Evolutionary conservation across 2,888 invertebrate genomes (phyloP).

Genomic region (Fissipunctia ypsillon): DNA sequence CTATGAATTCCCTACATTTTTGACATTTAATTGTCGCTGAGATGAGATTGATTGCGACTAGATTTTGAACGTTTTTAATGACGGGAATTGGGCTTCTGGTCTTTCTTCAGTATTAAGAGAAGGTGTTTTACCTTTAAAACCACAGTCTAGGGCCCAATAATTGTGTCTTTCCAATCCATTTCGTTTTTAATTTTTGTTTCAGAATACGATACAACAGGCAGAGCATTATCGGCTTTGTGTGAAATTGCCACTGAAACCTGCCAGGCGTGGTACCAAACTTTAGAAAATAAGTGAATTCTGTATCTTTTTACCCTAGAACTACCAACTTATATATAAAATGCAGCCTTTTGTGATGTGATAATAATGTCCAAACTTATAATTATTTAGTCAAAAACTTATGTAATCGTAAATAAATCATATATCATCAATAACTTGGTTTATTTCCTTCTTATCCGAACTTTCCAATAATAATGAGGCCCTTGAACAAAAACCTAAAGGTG

Average conservation of each 20-base stretch:
- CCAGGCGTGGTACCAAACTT: slow-evolving; percentile 93
- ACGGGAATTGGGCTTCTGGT: too few species aligned
- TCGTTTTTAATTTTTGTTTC: slow-evolving; percentile 68
- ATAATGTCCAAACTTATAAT: slow-evolving; percentile 13
- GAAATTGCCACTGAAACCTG: slow-evolving; percentile 96
- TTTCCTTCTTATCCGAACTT: neutral
- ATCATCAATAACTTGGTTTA: slow-evolving; percentile 8
- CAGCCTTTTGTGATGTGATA: slow-evolving; percentile 55
- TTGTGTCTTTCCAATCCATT: neutral
- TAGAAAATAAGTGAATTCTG: slow-evolving; percentile 78
- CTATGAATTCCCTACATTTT: too few species aligned
- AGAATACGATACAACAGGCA: slow-evolving; percentile 93
- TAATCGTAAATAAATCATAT: slow-evolving; percentile 45
- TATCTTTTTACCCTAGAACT: accelerated
- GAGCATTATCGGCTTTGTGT: slow-evolving; percentile 94
- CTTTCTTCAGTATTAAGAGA: too few species aligned
- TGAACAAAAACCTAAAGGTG: neutral
- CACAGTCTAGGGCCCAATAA: neutral
- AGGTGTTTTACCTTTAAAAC: too few species aligned
- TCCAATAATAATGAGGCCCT: neutral
- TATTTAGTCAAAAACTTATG: slow-evolving; percentile 21
- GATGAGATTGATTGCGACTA: too few species aligned
- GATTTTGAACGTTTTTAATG: too few species aligned
- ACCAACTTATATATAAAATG: neutral
- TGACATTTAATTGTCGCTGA: too few species aligned